A percentile compares a stretch with the other conserved stretches of the same genome.
phyloP scores from a whole-genome alignment of 1,140 invertebrate species.

The Catajapyx aquilonaris region DNA sequence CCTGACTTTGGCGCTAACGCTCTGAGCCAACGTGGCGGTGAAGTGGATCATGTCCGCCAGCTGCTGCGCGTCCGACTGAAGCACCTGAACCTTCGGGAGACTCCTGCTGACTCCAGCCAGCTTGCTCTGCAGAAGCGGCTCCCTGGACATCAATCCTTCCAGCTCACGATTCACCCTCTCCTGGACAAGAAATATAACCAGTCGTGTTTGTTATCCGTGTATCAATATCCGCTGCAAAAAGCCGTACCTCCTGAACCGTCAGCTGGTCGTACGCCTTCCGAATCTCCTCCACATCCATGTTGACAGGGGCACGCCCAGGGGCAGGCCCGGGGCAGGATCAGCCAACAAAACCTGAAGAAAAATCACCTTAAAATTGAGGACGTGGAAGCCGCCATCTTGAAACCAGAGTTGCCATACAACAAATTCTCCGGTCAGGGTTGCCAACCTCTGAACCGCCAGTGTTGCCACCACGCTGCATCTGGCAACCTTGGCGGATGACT shows the following conservation, averaged over 20 bases:
- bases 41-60: constrained; percentile 64
- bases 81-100: constrained; percentile 40
- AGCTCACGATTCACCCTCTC: constrained; percentile 32
- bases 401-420: constrained; percentile 5
- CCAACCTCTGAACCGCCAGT: too few species aligned
- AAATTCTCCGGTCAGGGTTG: too few species aligned
- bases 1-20: constrained; percentile 89
- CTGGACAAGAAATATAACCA: constrained; percentile 23
- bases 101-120: constrained; percentile 36
- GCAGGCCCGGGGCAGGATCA: background rate
- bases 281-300: background rate
- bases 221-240: background rate
- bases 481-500: too few species aligned
- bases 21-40: constrained; percentile 73
- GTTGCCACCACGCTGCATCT: too few species aligned
- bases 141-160: constrained; percentile 31
- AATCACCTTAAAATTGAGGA: background rate
- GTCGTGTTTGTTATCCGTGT: too few species aligned
- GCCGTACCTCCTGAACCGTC: background rate
- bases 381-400: background rate
- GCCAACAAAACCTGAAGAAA: background rate
- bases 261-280: background rate
- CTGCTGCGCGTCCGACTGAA: constrained; percentile 47
- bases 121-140: constrained; percentile 40
- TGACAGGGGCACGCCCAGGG: background rate